Conservation (phyloP, 2,113 vertebrate species). For the Chiloscyllium plagiosum region DNA sequence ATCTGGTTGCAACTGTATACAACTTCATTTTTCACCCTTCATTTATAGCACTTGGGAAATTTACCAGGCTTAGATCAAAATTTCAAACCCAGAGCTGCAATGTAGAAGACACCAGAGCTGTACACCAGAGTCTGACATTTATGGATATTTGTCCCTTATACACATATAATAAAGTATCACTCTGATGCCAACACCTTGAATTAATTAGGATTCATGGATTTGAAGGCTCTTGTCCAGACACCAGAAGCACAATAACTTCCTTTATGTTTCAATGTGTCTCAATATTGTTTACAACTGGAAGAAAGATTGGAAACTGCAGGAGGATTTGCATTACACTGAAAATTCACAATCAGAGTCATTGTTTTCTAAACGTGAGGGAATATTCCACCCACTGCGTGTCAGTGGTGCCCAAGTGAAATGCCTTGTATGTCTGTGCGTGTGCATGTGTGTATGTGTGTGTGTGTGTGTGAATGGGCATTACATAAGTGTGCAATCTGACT, state of each 20-base stretch:
- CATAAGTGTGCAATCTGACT: not conserved
- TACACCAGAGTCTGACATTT: not conserved
- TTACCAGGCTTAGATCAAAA: not conserved
- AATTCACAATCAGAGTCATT: not conserved
- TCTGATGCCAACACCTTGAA: not conserved
- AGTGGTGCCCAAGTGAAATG: not conserved
- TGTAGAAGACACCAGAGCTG: not conserved
- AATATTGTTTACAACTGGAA: not conserved
- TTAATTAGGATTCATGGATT: not conserved
- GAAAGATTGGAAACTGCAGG: not conserved
- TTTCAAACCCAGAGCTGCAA: not conserved
- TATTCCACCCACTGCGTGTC: not conserved
- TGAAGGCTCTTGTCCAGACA: not conserved
- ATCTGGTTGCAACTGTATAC: no score
- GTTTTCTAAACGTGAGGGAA: not conserved
- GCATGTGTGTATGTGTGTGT: no score
- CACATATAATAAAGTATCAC: not conserved
- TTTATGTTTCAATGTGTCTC: not conserved
- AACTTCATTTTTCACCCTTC: not conserved
- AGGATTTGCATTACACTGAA: not conserved
- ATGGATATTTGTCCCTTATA: not conserved
- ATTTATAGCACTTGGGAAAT: not conserved
- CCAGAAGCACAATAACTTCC: not conserved
- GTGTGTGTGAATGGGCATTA: not conserved
- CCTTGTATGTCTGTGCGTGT: not conserved